phyloP scores from a whole-genome alignment of 2,797 vertebrate species.

The Oophaga sylvatica region DNA sequence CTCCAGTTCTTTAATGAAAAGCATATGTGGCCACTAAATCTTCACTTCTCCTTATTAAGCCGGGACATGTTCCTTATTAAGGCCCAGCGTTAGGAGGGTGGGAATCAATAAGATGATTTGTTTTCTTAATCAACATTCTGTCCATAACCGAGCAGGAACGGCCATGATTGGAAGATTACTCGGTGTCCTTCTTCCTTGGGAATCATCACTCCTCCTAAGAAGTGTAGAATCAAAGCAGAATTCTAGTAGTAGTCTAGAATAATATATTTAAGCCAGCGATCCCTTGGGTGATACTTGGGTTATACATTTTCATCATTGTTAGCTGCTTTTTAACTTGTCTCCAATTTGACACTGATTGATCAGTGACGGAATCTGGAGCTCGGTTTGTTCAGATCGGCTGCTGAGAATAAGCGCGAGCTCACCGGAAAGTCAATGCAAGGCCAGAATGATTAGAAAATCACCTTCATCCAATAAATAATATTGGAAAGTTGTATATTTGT shows the following conservation, averaged over 20 bases:
- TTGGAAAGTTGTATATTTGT: too few species aligned
- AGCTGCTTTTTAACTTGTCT: background rate
- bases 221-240: background rate
- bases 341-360: too few species aligned
- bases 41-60: constrained; percentile 77
- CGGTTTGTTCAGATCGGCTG: background rate
- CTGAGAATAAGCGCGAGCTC: background rate
- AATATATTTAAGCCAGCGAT: background rate
- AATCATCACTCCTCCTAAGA: background rate
- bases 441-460: too few species aligned
- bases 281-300: background rate
- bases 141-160: constrained; percentile 68
- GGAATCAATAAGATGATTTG: constrained; percentile 77
- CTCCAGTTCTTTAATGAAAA: constrained; percentile 80
- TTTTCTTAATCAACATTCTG: constrained; percentile 75
- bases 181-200: background rate
- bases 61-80: constrained; percentile 76
- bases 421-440: too few species aligned
- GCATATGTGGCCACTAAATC: constrained; percentile 80
- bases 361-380: background rate
- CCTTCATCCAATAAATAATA: too few species aligned
- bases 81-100: constrained; percentile 72
- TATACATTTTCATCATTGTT: background rate
- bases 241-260: background rate
- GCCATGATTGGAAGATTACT: constrained; percentile 21